These are phyloP conservation scores for Todus mexicanus DNA, from an alignment of 2,797 vertebrate species.

Conservation along the genomic window DNA sequence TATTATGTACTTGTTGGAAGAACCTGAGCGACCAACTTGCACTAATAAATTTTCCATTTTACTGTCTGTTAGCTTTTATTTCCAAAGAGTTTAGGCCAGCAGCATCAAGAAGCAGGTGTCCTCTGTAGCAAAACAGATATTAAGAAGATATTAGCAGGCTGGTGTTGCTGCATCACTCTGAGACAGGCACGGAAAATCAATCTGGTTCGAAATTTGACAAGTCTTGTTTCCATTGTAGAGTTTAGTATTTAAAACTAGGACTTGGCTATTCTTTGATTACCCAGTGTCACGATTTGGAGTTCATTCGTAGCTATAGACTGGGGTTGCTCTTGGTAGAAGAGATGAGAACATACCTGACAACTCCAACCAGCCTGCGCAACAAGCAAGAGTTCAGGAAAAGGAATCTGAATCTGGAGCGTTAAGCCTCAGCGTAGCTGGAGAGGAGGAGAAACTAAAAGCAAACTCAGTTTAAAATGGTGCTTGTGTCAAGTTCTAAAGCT, in stretches of 20 bases:
- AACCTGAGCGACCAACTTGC: constrained; percentile 53
- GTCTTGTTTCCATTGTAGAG: not conserved
- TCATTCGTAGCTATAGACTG: not conserved
- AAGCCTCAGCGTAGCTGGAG: not conserved
- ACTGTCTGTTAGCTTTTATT: constrained; percentile 28
- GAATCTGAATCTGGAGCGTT: not conserved
- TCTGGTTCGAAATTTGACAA: not conserved
- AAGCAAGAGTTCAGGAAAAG: not conserved
- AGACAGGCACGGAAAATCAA: not conserved
- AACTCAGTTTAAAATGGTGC: not conserved
- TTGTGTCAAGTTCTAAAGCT: not conserved
- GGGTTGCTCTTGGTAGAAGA: not conserved
- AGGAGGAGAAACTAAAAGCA: not conserved
- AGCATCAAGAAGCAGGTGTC: not conserved
- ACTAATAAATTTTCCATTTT: constrained; percentile 70
- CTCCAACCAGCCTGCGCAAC: not conserved
- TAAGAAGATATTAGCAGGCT: not conserved
- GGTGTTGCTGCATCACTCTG: not conserved
- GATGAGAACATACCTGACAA: not conserved
- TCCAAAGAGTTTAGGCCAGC: not conserved
- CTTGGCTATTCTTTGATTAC: not conserved
- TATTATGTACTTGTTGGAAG: constrained; percentile 44
- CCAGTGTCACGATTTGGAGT: not conserved
- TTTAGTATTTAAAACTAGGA: not conserved
- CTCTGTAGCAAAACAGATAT: not conserved